These are phyloP conservation scores for Teleogryllus oceanicus DNA, from an alignment of 2,888 invertebrate genomes.

Conservation along the genomic window DNA sequence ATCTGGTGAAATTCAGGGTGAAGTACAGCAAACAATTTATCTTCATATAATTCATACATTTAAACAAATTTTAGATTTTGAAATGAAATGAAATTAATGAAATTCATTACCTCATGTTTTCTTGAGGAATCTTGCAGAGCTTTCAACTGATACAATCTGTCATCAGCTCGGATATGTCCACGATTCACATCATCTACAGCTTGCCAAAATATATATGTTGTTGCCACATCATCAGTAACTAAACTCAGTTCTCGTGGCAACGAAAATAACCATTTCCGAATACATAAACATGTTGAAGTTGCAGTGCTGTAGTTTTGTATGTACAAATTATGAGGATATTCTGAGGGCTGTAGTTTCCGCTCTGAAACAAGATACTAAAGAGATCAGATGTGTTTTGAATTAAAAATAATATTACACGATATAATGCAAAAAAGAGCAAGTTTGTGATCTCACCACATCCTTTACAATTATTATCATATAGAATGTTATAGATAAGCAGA, in stretches of 20 bases:
- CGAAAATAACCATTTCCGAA: constrained; percentile 85
- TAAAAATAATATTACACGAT: background rate
- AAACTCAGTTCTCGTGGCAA: constrained; percentile 64
- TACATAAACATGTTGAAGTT: constrained; percentile 86
- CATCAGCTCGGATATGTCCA: constrained; percentile 84
- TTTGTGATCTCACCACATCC: background rate
- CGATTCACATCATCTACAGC: constrained; percentile 94
- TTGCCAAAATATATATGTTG: constrained; percentile 87
- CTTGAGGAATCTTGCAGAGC: constrained; percentile 88
- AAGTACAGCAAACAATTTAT: too few species aligned
- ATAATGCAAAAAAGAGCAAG: background rate
- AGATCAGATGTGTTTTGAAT: background rate
- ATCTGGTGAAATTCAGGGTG: too few species aligned
- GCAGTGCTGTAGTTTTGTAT: constrained; percentile 99
- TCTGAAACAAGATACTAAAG: constrained; percentile 57
- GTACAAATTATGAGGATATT: constrained; percentile 95
- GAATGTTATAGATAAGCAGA: too few species aligned
- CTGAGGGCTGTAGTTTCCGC: constrained; percentile 86
- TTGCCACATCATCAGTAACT: constrained; percentile 64
- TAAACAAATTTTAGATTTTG: too few species aligned
- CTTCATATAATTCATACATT: too few species aligned
- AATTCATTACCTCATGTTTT: constrained; percentile 62
- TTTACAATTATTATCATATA: too few species aligned
- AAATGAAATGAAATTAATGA: background rate
- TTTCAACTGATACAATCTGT: constrained; percentile 92